Base-by-base conservation (phyloP, 2,113 vertebrate species). In the Nansenia antarctica region DNA sequence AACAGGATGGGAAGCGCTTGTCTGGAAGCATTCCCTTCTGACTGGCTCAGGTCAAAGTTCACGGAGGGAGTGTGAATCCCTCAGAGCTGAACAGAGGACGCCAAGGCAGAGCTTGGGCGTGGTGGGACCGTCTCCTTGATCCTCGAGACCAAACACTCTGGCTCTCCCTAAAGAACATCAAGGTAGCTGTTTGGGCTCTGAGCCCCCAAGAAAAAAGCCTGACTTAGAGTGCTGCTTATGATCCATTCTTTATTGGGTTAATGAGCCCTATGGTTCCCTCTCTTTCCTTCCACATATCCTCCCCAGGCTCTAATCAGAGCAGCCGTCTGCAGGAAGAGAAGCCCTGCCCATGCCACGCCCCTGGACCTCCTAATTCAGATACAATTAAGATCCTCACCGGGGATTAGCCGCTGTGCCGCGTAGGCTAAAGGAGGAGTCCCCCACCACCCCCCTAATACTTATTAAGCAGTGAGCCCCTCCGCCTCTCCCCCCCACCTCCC, bases 161-260 rank as follows among this genome's bases (percentile, higher is more conserved):
- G n/a, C 42, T 47, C 15, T 47, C n/a, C 14, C 2, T 60, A 45
- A 84, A 86, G 86, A 85, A 87, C 79, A 80, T 62, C 55, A 61
- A 62, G 0, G 82, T 76, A 7, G 57, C 22, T 30, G 31, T 15
- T 5, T 59, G 61, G 61, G 24, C 22, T 80, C 76, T 85, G 76
- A 85, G 78, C 67, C 55, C 37, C 66, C n/a, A n/a, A n/a, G n/a
- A n/a, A n/a, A n/a, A n/a, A n/a, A n/a, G n/a, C n/a, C n/a, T n/a
- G n/a, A n/a, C n/a, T n/a, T n/a, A n/a, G n/a, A n/a, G n/a, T n/a
- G n/a, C 85, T 81, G 79, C 83, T 89, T 86, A n/a, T n/a, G n/a
- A 87, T 73, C 77, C 86, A 84, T 81, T 79, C 83, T 89, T 89
- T 85, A 91, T 88, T 87, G 90, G 79, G 81, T 83, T 89, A 91